Conservation (phyloP, 2,888 invertebrate genomes). For the Hydroisotoma schaefferi region DNA sequence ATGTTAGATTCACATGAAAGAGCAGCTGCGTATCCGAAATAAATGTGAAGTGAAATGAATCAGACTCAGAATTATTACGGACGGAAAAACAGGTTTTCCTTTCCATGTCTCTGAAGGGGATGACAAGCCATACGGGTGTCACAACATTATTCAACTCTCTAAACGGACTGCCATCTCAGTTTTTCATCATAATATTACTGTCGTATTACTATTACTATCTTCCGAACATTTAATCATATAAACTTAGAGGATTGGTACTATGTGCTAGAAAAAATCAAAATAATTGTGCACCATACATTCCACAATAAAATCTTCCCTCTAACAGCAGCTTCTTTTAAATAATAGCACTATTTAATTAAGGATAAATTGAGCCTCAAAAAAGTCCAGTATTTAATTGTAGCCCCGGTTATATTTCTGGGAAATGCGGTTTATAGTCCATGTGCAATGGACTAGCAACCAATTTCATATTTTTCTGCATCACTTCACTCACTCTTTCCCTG, state of each 20-base stretch:
- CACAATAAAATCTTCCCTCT: too few relatives aligned
- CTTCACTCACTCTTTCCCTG: background rate
- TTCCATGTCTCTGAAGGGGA: constrained; percentile 2
- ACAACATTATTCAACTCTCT: constrained; percentile 18
- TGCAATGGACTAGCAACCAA: too few relatives aligned
- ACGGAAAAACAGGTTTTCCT: constrained; percentile 8
- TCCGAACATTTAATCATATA: too few relatives aligned
- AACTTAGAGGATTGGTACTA: too few relatives aligned
- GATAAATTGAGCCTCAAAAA: too few relatives aligned
- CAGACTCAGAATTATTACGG: constrained; percentile 3
- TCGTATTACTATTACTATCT: too few relatives aligned
- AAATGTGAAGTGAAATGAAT: constrained; percentile 3
- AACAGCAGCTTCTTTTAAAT: too few relatives aligned
- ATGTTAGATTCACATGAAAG: constrained; percentile 1
- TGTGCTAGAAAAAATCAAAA: too few relatives aligned
- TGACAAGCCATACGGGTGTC: constrained; percentile 21
- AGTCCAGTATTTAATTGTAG: too few relatives aligned
- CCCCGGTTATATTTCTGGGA: too few relatives aligned
- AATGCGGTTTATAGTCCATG: too few relatives aligned
- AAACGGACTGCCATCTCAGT: background rate
- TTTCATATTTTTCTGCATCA: background rate
- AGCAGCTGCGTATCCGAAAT: constrained; percentile 9
- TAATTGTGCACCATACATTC: background rate
- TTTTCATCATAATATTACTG: background rate
- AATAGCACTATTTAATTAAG: too few relatives aligned